Evolutionary conservation across 2,797 vertebrate genomes (phyloP).

Genomic region (Cephalopachus bancanus): DNA sequence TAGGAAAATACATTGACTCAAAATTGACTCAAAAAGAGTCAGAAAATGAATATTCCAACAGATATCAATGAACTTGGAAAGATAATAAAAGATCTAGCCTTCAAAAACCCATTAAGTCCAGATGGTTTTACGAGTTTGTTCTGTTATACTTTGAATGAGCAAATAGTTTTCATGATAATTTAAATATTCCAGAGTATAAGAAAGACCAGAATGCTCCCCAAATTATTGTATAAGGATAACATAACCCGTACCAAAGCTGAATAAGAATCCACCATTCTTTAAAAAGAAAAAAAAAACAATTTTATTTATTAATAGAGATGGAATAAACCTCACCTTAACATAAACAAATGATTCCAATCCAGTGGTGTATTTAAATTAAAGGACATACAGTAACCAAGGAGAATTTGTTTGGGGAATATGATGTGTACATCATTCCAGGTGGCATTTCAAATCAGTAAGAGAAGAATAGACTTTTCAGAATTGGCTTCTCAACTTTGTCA

Average conservation of each 20-base stretch:
- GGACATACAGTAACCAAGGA: not conserved
- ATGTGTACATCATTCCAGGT: not conserved
- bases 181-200: not conserved
- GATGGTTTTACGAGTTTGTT: not conserved
- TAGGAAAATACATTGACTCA: not conserved
- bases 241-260: not conserved
- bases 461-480: not conserved
- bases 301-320: not conserved
- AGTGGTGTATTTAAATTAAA: not conserved
- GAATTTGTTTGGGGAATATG: not conserved
- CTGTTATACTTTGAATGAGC: not conserved
- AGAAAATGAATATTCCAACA: not conserved
- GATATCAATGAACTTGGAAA: not conserved
- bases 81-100: not conserved
- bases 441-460: not conserved
- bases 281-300: not conserved
- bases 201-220: not conserved
- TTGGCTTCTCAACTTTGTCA: not conserved
- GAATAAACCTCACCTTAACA: not conserved
- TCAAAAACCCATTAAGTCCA: not conserved
- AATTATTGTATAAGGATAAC: not conserved
- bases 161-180: constrained; percentile 1
- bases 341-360: not conserved
- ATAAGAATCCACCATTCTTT: not conserved
- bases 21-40: not conserved